Evolutionary conservation across 2,113 vertebrate species (phyloP), one percentile per base, ranked within the genome.

Genomic region (Nannospalax galili): DNA sequence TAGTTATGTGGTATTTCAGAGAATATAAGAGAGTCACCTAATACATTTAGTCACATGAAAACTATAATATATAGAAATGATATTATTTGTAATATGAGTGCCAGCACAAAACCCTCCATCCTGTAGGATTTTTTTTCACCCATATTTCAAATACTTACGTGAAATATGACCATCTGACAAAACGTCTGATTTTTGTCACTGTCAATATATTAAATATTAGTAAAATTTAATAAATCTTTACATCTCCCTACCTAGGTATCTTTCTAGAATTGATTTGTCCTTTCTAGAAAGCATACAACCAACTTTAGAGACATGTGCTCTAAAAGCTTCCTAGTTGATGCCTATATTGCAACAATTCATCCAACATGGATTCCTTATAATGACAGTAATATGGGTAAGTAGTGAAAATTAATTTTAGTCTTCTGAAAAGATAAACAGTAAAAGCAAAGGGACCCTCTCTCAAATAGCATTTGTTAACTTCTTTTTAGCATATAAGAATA

Each of bases 371-470:
- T 72, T 17, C 35, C 35, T 14, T n/a, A 72, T 72, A 15, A n/a
- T 72, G 45, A 4, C 24, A 88, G 52, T 73, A 62, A 78, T 94
- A 62, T 92, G 62, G 10, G n/a, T 79, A 88, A 92, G 17, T 80
- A 73, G 22, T 89, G 58, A 88, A 81, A 65, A 65, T 48, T 95
- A 74, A 75, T 87, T 88, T 88, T 87, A 62, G 22, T 62, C 30
- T 93, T 7, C 30, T 88, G 19, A 67, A 73, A 93, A 85, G 30
- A 60, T 17, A 70, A 5, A 90, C 78, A 24, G 28, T 48, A 92
- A 58, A 52, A 52, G 48, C 48, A 52, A 52, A 52, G 48, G 48
- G 48, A 52, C 48, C 48, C 11, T 52, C 48, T 52, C 58, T 77
- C 37, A 81, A 77, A 70, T 26, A 65, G 24, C 62, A 88, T 88